Base-by-base conservation (phyloP, 1,140 invertebrate species). In the Micrasema minimum region DNA sequence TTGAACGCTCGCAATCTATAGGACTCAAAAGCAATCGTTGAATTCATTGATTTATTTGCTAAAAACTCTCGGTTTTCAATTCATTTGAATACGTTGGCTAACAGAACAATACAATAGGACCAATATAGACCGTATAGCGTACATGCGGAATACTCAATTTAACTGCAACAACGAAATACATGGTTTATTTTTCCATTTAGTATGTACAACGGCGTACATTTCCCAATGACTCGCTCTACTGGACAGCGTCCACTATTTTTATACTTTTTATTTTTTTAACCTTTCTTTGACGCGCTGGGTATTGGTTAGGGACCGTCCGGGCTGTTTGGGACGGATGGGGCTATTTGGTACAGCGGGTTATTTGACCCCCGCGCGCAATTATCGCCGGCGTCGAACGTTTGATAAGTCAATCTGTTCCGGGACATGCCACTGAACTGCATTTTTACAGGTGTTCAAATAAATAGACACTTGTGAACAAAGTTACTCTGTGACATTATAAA, bases 161-260 rank as follows among this genome's bases (percentile, higher is more conserved):
- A 59, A 59, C 55, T 41, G 55, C 37, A 38, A 41, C 37, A 37
- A 22, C 35, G 31, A 31, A 59, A 31, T 59, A 1, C 31, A 10
- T 31, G 16, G 22, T 48, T 4, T 26, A 66, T 50, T 66, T 66
- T 45, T 48, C 37, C 31, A 66, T 35, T 66, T 31, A 31, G 26
- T 66, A 45, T 41, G 2, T 14, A 18, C 14, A 35, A 20, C 35
- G 37, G 31, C 37, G 59, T 18, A 62, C 46, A 55, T 66, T 71
- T 71, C 45, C 69, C 69, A 71, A 71, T 71, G 69, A 71, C 14
- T 55, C 62, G 69, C 59, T 16, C 26, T 14, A 66, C 41, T 46
- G 61, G 57, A 48, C 26, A 22, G 14, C 16, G 57, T 18, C 38
- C 9, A 20, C 14, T 37, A 4, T 31, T 31, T 51, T 51, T 68